These are phyloP conservation scores for Anser brachyrhynchus DNA, from an alignment of 2,113 vertebrate species.

Conservation along the genomic window DNA sequence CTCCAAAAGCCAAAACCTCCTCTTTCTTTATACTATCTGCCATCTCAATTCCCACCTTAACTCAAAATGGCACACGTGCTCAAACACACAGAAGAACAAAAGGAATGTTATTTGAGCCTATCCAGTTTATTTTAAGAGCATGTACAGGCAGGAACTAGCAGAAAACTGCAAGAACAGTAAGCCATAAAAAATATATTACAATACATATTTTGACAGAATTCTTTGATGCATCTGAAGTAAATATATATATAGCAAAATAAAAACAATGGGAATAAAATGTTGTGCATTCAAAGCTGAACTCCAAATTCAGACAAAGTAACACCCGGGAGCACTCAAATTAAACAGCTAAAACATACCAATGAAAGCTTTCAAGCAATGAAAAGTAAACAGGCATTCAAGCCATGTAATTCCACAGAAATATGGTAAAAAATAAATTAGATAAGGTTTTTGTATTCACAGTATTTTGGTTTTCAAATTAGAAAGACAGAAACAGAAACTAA, in stretches of 20 bases:
- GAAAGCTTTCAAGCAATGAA: conserved; percentile 34
- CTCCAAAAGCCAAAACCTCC: not conserved
- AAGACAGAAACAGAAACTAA: not conserved
- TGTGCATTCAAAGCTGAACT: conserved; percentile 1
- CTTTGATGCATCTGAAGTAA: not conserved
- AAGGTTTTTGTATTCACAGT: not conserved
- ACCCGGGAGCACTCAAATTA: not conserved
- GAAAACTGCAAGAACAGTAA: not conserved
- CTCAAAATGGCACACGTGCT: not conserved
- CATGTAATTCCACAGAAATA: conserved; percentile 20
- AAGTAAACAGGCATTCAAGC: not conserved
- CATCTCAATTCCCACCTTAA: not conserved
- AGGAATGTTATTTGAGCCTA: not conserved
- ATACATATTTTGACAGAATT: not conserved
- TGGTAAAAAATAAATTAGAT: not conserved
- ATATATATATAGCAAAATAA: not conserved
- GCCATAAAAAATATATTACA: not conserved
- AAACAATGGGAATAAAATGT: not conserved
- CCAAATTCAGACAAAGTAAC: conserved; percentile 6
- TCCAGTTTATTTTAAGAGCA: not conserved
- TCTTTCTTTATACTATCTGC: not conserved
- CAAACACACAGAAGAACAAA: not conserved
- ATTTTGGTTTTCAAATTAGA: conserved; percentile 19
- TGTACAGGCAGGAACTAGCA: not conserved
- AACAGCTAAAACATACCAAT: not conserved